phyloP scores from a whole-genome alignment of 2,797 vertebrate species.

The Acanthopagrus latus region DNA sequence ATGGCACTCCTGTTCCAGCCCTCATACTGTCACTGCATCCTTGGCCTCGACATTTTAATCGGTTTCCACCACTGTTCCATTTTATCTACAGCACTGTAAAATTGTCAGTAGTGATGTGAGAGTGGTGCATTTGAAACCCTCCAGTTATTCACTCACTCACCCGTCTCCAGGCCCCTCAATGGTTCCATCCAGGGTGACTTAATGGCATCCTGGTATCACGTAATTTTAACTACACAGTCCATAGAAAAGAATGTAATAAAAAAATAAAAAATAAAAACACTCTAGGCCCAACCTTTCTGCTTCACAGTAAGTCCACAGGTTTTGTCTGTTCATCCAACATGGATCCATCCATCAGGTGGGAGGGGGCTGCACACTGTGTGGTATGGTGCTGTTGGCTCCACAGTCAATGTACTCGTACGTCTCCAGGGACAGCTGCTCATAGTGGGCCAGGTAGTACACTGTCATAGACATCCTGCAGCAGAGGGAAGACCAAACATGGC shows the following conservation, averaged over 20 bases:
- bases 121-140: not conserved
- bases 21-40: not conserved
- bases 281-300: not conserved
- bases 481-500: not conserved
- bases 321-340: not conserved
- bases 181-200: not conserved
- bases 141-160: not conserved
- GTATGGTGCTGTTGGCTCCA: constrained; percentile 71
- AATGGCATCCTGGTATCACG: not conserved
- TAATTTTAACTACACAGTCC: not conserved
- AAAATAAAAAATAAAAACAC: not conserved
- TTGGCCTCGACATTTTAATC: not conserved
- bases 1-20: not conserved
- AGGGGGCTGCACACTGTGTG: constrained; percentile 36
- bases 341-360: constrained; percentile 27
- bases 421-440: constrained; percentile 84
- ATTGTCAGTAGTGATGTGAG: not conserved
- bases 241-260: not conserved
- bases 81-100: not conserved
- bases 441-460: constrained; percentile 81
- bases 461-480: constrained; percentile 82
- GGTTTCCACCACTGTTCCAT: not conserved
- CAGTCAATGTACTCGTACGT: constrained; percentile 87
- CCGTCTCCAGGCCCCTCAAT: not conserved
- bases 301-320: not conserved